Evolutionary conservation across 2,113 vertebrate species (phyloP).

Genomic region (Diadophis punctatus): DNA sequence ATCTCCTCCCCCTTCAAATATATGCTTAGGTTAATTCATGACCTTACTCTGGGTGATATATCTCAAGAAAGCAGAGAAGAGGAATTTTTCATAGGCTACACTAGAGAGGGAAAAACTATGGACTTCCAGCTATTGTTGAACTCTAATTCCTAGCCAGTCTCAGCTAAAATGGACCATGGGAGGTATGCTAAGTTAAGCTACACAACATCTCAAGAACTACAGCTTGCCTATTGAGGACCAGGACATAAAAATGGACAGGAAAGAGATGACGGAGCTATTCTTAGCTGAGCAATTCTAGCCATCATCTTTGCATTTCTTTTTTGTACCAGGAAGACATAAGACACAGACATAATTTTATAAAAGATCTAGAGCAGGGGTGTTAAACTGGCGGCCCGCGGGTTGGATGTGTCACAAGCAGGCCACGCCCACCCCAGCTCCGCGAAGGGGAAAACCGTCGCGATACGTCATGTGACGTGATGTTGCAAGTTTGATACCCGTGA

Average conservation of each 20-base stretch:
- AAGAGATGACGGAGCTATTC: background rate
- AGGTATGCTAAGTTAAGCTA: background rate
- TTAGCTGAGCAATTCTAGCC: background rate
- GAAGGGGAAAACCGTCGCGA: no score
- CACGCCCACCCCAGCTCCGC: no score
- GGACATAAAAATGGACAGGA: background rate
- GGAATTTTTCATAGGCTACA: background rate
- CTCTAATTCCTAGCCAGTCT: background rate
- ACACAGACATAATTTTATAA: background rate
- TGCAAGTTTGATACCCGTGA: no score
- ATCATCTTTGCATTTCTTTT: background rate
- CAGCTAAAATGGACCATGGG: background rate
- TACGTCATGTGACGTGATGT: no score
- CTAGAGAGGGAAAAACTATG: background rate
- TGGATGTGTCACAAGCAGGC: no score
- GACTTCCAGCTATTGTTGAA: background rate
- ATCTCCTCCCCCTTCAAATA: slow-evolving; percentile 8
- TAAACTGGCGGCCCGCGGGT: no score
- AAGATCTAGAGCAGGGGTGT: background rate
- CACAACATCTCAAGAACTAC: background rate
- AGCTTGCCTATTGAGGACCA: background rate
- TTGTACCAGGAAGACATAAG: background rate
- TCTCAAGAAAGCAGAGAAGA: background rate
- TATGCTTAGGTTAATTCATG: background rate
- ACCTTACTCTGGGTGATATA: background rate